These are phyloP conservation scores for Thalassaphorura encarpata DNA, from an alignment of 1,140 invertebrate genomes.

Conservation along the genomic window DNA sequence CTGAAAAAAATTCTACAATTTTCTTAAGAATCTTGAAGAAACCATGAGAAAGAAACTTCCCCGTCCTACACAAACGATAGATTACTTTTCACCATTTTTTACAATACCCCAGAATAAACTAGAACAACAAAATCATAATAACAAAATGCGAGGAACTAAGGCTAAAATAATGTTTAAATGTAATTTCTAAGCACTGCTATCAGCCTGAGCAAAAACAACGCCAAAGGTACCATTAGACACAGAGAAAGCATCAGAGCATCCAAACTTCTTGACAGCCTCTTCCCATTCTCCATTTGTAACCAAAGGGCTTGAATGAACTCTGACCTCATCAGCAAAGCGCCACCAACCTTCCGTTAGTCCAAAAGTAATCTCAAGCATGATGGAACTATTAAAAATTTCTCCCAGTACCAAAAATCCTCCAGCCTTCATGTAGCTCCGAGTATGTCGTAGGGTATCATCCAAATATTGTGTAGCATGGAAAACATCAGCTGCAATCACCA, in stretches of 20 bases:
- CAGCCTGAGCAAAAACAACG: background rate
- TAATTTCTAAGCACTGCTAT: too few relatives aligned
- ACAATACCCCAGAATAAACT: too few relatives aligned
- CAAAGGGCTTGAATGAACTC: background rate
- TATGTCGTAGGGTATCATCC: background rate
- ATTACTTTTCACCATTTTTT: too few relatives aligned
- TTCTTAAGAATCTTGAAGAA: too few relatives aligned
- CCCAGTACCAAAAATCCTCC: background rate
- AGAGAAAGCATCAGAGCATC: background rate
- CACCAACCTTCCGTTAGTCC: constrained; percentile 11
- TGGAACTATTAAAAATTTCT: background rate
- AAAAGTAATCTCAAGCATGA: constrained; percentile 3
- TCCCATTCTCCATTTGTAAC: background rate
- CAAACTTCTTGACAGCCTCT: background rate
- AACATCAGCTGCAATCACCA: constrained; percentile 14
- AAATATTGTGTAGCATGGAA: constrained; percentile 15
- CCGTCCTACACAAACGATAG: too few relatives aligned
- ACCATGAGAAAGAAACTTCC: too few relatives aligned
- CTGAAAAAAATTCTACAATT: too few relatives aligned
- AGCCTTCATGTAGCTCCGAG: background rate
- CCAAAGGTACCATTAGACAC: background rate
- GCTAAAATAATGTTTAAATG: too few relatives aligned
- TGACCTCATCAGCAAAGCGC: constrained; percentile 5
- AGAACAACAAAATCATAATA: too few relatives aligned
- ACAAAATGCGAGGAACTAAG: too few relatives aligned